Evolutionary conservation across 1,140 invertebrate species (phyloP), one percentile per base, ranked within the genome.

Genomic region (Sipha flava): DNA sequence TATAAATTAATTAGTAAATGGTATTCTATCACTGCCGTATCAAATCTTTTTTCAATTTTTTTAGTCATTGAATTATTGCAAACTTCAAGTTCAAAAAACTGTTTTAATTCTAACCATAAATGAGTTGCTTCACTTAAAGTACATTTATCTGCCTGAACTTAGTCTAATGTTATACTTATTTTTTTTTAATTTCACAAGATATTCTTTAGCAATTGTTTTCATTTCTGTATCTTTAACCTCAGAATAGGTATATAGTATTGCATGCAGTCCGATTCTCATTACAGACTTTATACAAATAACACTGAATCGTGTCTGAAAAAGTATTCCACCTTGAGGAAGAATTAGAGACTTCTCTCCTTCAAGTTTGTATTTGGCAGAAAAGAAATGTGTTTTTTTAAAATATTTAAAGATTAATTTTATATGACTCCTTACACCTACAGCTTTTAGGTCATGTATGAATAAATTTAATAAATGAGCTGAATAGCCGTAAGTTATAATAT

Each of bases 81-180:
- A 66, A 66, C 21, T 12, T 66, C 34, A 40, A 40, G n/a, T 40
- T 66, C 34, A 66, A 66, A 66, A 66, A 40, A 66, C 34, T 21
- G n/a, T 66, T 66, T 37, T 66, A 40, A 66, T 26, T 66, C n/a
- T 43, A 66, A 66, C 62, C 62, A 43, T n/a, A 66, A 21, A 66
- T 21, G n/a, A 66, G 62, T 66, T 37, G 31, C 34, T 66, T 66
- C 62, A 66, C 34, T 66, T 26, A 40, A 18, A 40, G 62, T 66
- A 66, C 62, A 66, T 37, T 12, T 12, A 66, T 66, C 62, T 37
- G 62, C 31, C 14, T 66, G 62, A 37, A 66, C 62, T 40, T 26
- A 10, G 23, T 66, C 62, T 66, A 66, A 23, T 12, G 34, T 26
- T 26, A 40, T 23, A 37, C 21, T 21, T 12, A 66, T 66, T 37